Evolutionary conservation across 2,888 invertebrate genomes (phyloP).

Genomic region (Polymixis lichenea): DNA sequence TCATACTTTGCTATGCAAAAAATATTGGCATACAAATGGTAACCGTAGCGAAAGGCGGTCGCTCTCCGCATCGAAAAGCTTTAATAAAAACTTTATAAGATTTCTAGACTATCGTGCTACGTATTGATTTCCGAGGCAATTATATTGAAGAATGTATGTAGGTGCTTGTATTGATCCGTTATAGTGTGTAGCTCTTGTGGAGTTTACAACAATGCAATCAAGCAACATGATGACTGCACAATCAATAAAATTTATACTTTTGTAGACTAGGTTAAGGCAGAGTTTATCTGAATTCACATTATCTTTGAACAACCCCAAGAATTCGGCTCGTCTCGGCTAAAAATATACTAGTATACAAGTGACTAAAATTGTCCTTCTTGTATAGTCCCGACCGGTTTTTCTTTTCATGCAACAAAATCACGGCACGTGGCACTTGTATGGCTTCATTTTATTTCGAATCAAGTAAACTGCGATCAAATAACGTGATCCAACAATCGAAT

Average conservation of each 20-base stretch:
- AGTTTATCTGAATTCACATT: neutral
- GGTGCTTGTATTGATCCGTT: conserved; percentile 4
- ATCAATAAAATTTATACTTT: neutral
- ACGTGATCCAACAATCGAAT: conserved; percentile 17
- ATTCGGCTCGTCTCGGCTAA: neutral
- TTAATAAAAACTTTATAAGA: conserved; percentile 26
- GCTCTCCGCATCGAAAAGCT: conserved; percentile 21
- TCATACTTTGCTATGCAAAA: conserved; percentile 38
- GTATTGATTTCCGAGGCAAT: conserved; percentile 24
- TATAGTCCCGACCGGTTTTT: conserved; percentile 16
- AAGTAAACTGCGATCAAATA: conserved; percentile 35
- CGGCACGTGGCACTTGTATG: neutral
- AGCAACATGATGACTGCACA: neutral
- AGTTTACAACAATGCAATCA: conserved; percentile 4
- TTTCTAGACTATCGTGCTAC: conserved; percentile 7
- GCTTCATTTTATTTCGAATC: conserved; percentile 32
- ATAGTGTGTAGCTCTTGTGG: neutral
- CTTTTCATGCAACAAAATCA: conserved; percentile 20
- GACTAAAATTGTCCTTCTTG: conserved; percentile 18
- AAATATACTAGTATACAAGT: conserved; percentile 10
- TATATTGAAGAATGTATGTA: conserved; percentile 8
- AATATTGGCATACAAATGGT: conserved; percentile 29
- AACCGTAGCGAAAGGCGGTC: conserved; percentile 32
- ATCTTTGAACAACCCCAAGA: neutral
- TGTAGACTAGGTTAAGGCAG: neutral